Percentiles rank a stretch among this genome's conserved stretches.
Evolutionary conservation across 2,113 vertebrate genomes (phyloP).

Genomic region (Acanthisitta chloris): DNA sequence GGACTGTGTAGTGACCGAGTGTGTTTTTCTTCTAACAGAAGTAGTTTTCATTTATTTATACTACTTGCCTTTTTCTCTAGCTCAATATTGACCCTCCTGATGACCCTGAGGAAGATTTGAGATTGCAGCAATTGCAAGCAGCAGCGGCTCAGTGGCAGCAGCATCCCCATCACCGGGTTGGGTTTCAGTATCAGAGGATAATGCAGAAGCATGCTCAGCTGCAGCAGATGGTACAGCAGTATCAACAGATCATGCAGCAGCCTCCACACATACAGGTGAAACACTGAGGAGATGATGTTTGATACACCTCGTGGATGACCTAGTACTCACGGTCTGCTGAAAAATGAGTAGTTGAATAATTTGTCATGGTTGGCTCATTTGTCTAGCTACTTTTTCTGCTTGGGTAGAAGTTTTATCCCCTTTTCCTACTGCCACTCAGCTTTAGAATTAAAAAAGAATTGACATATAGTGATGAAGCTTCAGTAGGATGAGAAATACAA

Average conservation of each 20-base stretch:
- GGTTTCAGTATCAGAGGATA: constrained; percentile 93
- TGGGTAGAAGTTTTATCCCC: not conserved
- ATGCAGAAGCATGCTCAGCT: constrained; percentile 95
- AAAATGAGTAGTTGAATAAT: not conserved
- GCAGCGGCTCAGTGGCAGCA: constrained; percentile 98
- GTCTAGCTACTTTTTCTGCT: not conserved
- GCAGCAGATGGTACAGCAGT: constrained; percentile 90
- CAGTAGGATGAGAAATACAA: not conserved
- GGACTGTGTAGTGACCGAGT: not conserved
- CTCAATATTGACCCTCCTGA: constrained; percentile 71
- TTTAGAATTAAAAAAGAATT: not conserved
- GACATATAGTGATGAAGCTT: not conserved
- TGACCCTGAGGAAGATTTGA: constrained; percentile 87
- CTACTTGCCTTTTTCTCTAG: constrained; percentile 50
- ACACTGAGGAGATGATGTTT: not conserved
- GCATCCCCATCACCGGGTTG: constrained; percentile 90
- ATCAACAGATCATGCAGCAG: constrained; percentile 91
- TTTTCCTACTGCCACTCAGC: not conserved
- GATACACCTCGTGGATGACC: not conserved
- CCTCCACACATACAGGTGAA: constrained; percentile 88
- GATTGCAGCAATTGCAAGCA: constrained; percentile 90
- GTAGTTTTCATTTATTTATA: not conserved
- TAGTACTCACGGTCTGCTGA: not conserved
- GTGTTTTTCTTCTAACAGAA: not conserved
- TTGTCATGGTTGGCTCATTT: not conserved